Percentiles rank a stretch among this genome's conserved stretches.
phyloP scores from a whole-genome alignment of 1,140 invertebrate genomes.

The Drosophila carrolli region DNA sequence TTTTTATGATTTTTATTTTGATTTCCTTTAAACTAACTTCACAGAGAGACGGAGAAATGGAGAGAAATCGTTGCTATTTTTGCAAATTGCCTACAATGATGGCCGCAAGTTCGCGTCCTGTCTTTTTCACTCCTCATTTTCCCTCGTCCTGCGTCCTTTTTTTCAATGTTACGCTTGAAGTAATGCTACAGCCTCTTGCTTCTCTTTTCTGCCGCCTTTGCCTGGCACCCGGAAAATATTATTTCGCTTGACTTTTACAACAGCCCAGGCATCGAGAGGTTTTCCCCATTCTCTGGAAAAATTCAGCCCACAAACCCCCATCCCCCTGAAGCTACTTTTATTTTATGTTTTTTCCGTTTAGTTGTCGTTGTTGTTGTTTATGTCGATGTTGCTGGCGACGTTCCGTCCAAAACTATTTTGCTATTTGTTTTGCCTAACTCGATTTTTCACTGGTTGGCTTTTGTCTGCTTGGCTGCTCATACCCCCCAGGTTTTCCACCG shows the following conservation, averaged over 20 bases:
- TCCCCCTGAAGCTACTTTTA: slow-evolving; percentile 50
- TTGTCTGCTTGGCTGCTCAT: slow-evolving; percentile 68
- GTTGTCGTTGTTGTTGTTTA: slow-evolving; percentile 69
- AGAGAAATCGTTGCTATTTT: slow-evolving; percentile 77
- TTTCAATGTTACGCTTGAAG: slow-evolving; percentile 61
- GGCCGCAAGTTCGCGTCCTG: slow-evolving; percentile 70
- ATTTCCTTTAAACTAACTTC: slow-evolving; percentile 82
- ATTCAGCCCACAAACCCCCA: background rate
- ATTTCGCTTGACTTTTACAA: slow-evolving; percentile 83
- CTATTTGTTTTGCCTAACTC: slow-evolving; percentile 82
- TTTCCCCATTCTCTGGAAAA: background rate
- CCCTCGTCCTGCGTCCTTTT: slow-evolving; percentile 19
- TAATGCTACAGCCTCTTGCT: slow-evolving; percentile 55
- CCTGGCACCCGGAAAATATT: slow-evolving; percentile 80
- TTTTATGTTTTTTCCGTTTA: slow-evolving; percentile 68
- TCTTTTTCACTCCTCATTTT: slow-evolving; percentile 13
- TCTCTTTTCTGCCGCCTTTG: slow-evolving; percentile 25
- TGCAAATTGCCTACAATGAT: slow-evolving; percentile 82
- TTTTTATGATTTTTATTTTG: slow-evolving; percentile 83
- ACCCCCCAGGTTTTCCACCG: slow-evolving; percentile 15
- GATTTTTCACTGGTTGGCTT: slow-evolving; percentile 81
- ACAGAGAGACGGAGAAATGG: background rate
- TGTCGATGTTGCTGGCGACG: slow-evolving; percentile 61
- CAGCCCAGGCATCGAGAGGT: slow-evolving; percentile 55
- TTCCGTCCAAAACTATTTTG: slow-evolving; percentile 75